These are phyloP conservation scores for Drosophila prosaltans DNA, from an alignment of 1,140 invertebrate genomes.

Conservation along the genomic window DNA sequence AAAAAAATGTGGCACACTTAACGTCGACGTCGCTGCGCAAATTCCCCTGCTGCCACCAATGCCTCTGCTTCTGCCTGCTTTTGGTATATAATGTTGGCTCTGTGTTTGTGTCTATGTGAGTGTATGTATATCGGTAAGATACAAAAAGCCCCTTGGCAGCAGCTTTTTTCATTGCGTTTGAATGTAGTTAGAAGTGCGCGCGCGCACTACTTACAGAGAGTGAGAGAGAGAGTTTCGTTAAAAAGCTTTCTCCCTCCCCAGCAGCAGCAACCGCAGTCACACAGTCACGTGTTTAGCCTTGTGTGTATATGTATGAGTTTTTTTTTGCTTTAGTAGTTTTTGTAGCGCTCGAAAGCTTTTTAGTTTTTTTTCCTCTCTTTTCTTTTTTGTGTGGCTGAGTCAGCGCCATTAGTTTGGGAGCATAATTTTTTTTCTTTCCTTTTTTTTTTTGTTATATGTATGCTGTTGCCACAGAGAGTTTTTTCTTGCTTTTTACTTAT, in stretches of 20 bases:
- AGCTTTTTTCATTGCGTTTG: constrained; percentile 60
- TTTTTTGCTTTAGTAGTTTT: constrained; percentile 23
- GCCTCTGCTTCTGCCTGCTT: neutral
- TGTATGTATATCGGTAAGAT: constrained; percentile 53
- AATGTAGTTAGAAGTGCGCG: constrained; percentile 75
- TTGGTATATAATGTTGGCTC: constrained; percentile 12
- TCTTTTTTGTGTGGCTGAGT: constrained; percentile 57
- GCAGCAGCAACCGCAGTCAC: constrained; percentile 22
- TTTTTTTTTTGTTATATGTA: constrained; percentile 58
- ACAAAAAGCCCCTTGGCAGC: constrained; percentile 61
- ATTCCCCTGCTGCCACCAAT: constrained; percentile 50
- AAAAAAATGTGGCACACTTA: constrained; percentile 77
- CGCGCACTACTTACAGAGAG: constrained; percentile 40
- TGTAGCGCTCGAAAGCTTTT: constrained; percentile 40
- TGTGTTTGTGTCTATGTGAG: neutral
- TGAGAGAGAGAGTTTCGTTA: constrained; percentile 63
- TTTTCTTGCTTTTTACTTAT: constrained; percentile 24
- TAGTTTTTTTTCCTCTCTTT: constrained; percentile 41
- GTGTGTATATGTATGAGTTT: constrained; percentile 30
- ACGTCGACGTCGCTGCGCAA: constrained; percentile 66
- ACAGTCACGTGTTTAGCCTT: constrained; percentile 63
- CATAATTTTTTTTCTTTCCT: constrained; percentile 23
- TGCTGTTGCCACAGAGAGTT: constrained; percentile 37
- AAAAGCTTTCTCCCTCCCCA: constrained; percentile 58
- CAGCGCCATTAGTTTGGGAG: constrained; percentile 72